Conservation (phyloP, 2,113 vertebrate genomes). For the Eonycteris spelaea region DNA sequence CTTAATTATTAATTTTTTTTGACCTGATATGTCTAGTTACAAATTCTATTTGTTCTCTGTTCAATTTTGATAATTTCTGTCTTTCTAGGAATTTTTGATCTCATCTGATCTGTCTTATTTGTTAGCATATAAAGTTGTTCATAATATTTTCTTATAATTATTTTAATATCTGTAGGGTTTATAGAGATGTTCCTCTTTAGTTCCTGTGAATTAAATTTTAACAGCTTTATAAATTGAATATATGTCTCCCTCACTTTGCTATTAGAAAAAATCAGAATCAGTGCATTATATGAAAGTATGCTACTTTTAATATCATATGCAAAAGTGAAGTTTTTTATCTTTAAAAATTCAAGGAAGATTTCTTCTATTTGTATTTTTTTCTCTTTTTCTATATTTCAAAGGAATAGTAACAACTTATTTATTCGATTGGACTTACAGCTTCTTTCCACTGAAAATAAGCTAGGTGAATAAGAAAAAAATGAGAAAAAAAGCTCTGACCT, state of each 20-base stretch:
- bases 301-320: neutral
- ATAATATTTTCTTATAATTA: neutral
- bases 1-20: neutral
- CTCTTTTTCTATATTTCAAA: neutral
- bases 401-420: neutral
- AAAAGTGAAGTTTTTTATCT: neutral
- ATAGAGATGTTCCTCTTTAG: neutral
- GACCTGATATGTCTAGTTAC: neutral
- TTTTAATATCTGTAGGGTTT: neutral
- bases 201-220: neutral
- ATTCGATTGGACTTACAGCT: neutral
- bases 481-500: neutral
- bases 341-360: neutral
- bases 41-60: neutral
- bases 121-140: neutral
- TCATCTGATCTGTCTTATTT: neutral
- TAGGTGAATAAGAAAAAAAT: neutral
- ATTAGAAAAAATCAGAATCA: neutral
- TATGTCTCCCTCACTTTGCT: neutral
- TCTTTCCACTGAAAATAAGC: neutral
- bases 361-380: neutral
- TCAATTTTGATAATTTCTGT: neutral
- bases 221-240: neutral
- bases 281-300: neutral
- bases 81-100: neutral